Evolutionary conservation across 2,113 vertebrate species (phyloP).

Genomic region (Salvelinus sp.): DNA sequence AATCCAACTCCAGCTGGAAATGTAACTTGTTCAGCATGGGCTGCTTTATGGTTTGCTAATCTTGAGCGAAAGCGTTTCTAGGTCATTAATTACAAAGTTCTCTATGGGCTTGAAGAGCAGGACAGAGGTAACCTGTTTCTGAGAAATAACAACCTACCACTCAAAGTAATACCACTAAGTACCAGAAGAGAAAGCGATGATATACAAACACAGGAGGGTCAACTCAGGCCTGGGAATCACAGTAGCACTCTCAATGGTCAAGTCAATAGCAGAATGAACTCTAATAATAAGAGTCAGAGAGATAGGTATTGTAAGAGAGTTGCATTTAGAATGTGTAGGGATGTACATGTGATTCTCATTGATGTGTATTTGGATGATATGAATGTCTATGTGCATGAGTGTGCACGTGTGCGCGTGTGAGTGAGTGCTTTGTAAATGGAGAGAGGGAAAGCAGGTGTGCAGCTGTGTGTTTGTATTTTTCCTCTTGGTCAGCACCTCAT

Average conservation of each 20-base stretch:
- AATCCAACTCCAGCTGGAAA: background rate
- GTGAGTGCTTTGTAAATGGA: constrained; percentile 28
- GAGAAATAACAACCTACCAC: background rate
- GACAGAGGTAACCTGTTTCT: background rate
- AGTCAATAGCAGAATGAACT: background rate
- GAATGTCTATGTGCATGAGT: too few relatives aligned
- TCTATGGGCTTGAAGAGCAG: background rate
- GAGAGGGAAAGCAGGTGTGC: constrained; percentile 7
- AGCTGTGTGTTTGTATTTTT: constrained; percentile 32
- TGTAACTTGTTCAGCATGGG: background rate
- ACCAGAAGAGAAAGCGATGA: background rate
- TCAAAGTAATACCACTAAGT: too few relatives aligned
- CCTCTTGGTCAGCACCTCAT: constrained; percentile 36
- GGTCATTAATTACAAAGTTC: background rate
- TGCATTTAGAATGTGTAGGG: too few relatives aligned
- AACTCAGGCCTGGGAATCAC: constrained; percentile 2
- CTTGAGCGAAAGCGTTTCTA: background rate
- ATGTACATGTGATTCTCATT: too few relatives aligned
- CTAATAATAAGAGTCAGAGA: too few relatives aligned
- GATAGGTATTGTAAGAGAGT: too few relatives aligned
- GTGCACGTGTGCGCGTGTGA: background rate
- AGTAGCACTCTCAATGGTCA: background rate
- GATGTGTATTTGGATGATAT: too few relatives aligned
- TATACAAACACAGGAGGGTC: background rate
- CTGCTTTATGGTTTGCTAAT: background rate